Base-by-base conservation (phyloP, 2,797 vertebrate genomes). In the Heterohyrax brucei region DNA sequence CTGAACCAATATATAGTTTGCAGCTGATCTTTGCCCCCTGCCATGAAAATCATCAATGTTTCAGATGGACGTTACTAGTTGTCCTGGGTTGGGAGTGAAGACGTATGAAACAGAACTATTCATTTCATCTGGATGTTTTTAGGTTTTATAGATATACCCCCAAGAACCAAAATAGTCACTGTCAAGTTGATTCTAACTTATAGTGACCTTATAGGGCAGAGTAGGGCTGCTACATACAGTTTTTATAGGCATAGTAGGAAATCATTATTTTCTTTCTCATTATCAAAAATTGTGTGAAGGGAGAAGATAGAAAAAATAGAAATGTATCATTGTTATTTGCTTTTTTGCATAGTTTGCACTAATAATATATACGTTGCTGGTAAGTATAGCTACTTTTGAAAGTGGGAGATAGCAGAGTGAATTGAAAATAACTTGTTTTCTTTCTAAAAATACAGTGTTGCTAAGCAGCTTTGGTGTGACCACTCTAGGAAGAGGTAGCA, bases 311-410 rank as follows among this genome's bases (percentile, higher is more conserved):
- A 12, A 68, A 70, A 87, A 84, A 24, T 14, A 44, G 50, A 87
- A 39, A 68, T 77, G 2, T 96, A 97, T 95, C 91, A 1, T 64
- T 72, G 28, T 44, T 13, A 0, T 97, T 97, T 96, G 94, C 90
- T 91, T 82, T 96, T 94, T 76, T 96, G 92, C 95, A 95, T 97
- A 96, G 97, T 5, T 0, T 1, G 22, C 88, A 93, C 66, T 95
- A 95, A 97, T 95, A 68, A 62, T 97, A 46, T 97, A 46, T 91
- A 93, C 78, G 84, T 97, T 97, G 86, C 87, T 94, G 97, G 89
- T 95, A 98, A 97, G 97, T 97, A 73, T 10, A 56, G 10, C 18
- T 50, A 2, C 14, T 85, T 93, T 93, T 84, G 61, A 72, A 91
- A 84, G 59, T 16, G 5, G 68, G 50, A 84, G 28, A 10, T 82